Evolutionary conservation across 2,888 invertebrate species (phyloP), one percentile per base, ranked within the genome.

Genomic region (Hecatera dysodea): DNA sequence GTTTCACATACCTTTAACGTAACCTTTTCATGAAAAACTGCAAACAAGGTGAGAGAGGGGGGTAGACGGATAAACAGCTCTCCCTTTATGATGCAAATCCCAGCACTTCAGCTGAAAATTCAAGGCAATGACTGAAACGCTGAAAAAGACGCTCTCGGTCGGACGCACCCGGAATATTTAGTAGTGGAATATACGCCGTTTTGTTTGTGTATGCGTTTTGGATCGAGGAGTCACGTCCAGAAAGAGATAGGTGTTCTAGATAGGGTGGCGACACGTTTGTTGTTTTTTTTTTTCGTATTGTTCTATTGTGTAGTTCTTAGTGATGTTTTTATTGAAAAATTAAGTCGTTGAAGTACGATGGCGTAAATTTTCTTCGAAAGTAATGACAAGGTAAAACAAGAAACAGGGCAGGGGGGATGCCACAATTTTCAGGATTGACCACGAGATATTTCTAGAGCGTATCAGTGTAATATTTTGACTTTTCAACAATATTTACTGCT

Each of bases 81-180:
- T 50, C n/a, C 69, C 86, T 85, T 85, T 88, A 86, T 88, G 83
- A 88, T 88, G 88, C 87, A 88, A 88, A 88, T 88, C 84, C 73
- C 57, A 80, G 75, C 80, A 84, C 87, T 87, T 88, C 81, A 81
- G 80, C 88, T 85, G 84, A 87, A 88, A 87, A 85, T 86, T 85
- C 84, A 77, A 79, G 80, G 78, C 72, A 82, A 78, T 80, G 81
- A 68, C 78, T 83, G 84, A 83, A 83, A 83, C 65, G 87, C 80
- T 88, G 88, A 87, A 88, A 87, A 87, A 88, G 87, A 86, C 88
- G 83, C 81, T 83, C 80, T 75, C 64, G 82, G 79, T 63, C 68
- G 78, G 70, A 87, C 87, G 87, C 84, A 78, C 59, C 36, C 62
- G 59, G 88, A 86, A 87, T 87, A 85, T 87, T 82, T 80, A 87